Conservation (phyloP, 2,797 vertebrate species). For the Melopsittacus undulatus region DNA sequence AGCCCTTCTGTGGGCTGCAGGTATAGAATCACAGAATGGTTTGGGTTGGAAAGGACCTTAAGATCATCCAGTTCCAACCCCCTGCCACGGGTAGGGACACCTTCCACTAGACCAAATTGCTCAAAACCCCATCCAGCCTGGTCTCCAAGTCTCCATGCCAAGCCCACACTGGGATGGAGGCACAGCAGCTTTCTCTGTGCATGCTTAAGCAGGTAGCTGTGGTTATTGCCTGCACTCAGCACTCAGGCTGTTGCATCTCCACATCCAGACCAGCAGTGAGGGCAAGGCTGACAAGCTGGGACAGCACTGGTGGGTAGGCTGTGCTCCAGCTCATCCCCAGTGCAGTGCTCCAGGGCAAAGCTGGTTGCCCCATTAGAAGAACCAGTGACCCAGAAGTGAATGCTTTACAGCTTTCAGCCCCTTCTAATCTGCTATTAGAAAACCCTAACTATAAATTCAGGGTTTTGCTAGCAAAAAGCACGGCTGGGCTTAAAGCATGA, state of each 20-base stretch:
- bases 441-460: background rate
- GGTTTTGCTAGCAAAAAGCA: background rate
- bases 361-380: background rate
- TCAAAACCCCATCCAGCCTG: background rate
- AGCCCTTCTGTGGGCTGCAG: background rate
- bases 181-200: background rate
- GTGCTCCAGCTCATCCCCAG: background rate
- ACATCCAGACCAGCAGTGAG: accelerated
- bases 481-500: background rate
- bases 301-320: accelerated
- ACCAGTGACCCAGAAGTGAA: slow-evolving; percentile 16
- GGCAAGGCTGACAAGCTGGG: background rate
- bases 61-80: background rate
- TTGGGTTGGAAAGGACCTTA: background rate
- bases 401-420: background rate
- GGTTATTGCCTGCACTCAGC: background rate
- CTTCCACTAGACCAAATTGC: background rate
- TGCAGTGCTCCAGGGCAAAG: background rate
- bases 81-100: background rate
- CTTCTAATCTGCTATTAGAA: background rate
- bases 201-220: background rate
- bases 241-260: background rate
- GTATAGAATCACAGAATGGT: background rate
- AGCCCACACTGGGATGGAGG: accelerated
- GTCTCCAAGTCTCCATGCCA: background rate